These are phyloP conservation scores for Sympetrum striolatum DNA, from an alignment of 2,888 invertebrate genomes.

Conservation along the genomic window DNA sequence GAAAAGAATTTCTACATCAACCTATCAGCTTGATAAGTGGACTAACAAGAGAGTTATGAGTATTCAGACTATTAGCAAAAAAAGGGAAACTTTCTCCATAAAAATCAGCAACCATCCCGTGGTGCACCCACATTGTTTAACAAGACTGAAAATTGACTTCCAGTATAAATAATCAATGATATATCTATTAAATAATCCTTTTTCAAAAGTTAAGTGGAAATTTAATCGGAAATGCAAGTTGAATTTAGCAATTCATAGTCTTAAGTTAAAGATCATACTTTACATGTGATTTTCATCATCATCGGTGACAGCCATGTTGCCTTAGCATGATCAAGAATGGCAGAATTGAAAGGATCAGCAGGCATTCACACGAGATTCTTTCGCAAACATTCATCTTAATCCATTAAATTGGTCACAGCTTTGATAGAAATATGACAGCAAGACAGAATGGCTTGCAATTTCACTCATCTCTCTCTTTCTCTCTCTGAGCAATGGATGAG, in stretches of 20 bases:
- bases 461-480: slow-evolving; percentile 7
- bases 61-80: background rate
- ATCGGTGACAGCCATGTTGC: background rate
- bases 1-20: background rate
- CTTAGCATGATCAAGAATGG: background rate
- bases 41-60: background rate
- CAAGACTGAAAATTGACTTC: background rate
- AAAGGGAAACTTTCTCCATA: background rate
- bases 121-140: background rate
- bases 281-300: slow-evolving; percentile 6
- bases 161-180: background rate
- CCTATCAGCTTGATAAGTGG: background rate
- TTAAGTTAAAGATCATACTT: slow-evolving; percentile 20
- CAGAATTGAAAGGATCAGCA: background rate
- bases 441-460: slow-evolving; percentile 6
- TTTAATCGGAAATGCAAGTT: no score
- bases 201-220: no score
- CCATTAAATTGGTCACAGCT: slow-evolving; percentile 24
- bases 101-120: background rate
- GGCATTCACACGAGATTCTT: background rate
- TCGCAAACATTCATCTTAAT: slow-evolving; percentile 12
- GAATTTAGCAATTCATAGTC: background rate
- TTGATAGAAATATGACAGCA: slow-evolving; percentile 32
- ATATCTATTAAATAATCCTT: no score
- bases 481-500: slow-evolving; percentile 10